Evolutionary conservation across 2,888 invertebrate species (phyloP).

Genomic region (Meloe dianella): DNA sequence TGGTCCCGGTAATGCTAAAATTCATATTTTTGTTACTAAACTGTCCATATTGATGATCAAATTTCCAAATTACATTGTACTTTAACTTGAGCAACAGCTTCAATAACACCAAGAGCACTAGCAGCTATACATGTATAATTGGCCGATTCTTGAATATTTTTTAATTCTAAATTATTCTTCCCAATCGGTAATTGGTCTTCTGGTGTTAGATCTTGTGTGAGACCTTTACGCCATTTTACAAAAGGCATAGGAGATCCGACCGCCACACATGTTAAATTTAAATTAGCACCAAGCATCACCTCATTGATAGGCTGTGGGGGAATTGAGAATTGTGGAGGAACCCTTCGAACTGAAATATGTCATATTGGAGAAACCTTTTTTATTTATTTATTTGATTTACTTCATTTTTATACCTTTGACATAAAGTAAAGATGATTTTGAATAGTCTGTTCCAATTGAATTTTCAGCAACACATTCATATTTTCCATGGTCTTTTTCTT

Average conservation of each 20-base stretch:
- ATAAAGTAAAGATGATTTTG: slow-evolving; percentile 86
- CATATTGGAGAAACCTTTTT: not conserved
- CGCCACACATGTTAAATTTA: slow-evolving; percentile 96
- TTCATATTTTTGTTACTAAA: slow-evolving; percentile 5
- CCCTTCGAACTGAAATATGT: slow-evolving; percentile 77
- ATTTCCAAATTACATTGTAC: slow-evolving; percentile 84
- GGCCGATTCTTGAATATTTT: slow-evolving; percentile 87
- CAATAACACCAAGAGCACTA: slow-evolving; percentile 91
- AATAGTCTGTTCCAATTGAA: slow-evolving; percentile 90
- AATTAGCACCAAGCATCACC: slow-evolving; percentile 88
- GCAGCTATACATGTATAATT: slow-evolving; percentile 98
- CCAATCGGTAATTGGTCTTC: slow-evolving; percentile 87
- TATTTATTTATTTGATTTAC: slow-evolving; percentile 6
- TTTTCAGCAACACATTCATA: slow-evolving; percentile 97
- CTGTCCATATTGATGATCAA: not conserved
- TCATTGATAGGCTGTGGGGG: slow-evolving; percentile 85
- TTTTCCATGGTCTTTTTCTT: slow-evolving; percentile 91
- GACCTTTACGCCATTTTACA: slow-evolving; percentile 90
- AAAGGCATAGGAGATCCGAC: slow-evolving; percentile 98
- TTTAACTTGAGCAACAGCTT: slow-evolving; percentile 85
- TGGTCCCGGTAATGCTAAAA: slow-evolving; percentile 85
- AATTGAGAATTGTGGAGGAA: slow-evolving; percentile 94
- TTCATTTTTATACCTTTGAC: slow-evolving; percentile 78
- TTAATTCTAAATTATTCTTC: slow-evolving; percentile 84
- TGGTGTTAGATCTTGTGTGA: slow-evolving; percentile 82